These are phyloP conservation scores for Palythoa caribaeorum DNA, from an alignment of 92 coral and sea anemone genomes.

Conservation along the genomic window DNA sequence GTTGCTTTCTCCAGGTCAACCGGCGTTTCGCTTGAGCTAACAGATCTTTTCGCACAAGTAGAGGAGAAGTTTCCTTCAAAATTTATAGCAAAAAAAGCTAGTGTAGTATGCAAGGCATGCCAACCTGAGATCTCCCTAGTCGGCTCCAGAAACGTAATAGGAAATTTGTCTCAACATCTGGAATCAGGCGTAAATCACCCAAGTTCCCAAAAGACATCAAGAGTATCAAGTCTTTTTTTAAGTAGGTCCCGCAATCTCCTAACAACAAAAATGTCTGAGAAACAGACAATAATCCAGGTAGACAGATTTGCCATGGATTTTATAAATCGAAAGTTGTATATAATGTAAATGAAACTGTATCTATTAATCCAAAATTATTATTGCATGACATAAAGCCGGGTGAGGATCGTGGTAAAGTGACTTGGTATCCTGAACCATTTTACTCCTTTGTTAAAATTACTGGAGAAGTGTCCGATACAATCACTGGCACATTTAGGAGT, in stretches of 20 bases:
- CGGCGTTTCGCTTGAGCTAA: conserved; percentile 20
- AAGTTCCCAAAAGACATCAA: too few species aligned
- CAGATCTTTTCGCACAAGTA: conserved; percentile 43
- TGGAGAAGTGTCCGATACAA: conserved; percentile 8
- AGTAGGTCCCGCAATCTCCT: too few species aligned
- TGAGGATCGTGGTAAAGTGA: too few species aligned
- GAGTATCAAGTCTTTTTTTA: too few species aligned
- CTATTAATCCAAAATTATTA: too few species aligned
- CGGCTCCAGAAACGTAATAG: conserved; percentile 30
- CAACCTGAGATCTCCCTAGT: conserved; percentile 19
- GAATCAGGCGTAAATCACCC: background rate
- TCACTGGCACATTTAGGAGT: conserved; percentile 30
- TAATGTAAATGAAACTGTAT: too few species aligned
- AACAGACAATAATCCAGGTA: conserved; percentile 1
- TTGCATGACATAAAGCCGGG: too few species aligned
- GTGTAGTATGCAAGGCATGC: conserved; percentile 48
- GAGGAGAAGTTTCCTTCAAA: conserved; percentile 27
- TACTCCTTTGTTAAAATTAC: too few species aligned
- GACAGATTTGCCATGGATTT: conserved; percentile 21
- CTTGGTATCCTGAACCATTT: too few species aligned
- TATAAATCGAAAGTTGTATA: too few species aligned
- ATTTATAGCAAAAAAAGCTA: conserved; percentile 32
- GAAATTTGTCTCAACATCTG: conserved; percentile 35
- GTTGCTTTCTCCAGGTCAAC: conserved; percentile 32
- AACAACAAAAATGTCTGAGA: conserved; percentile 24